Evolutionary conservation across 2,888 invertebrate genomes (phyloP), one percentile per base, ranked within the genome.

Genomic region (Cyaniris semiargus): DNA sequence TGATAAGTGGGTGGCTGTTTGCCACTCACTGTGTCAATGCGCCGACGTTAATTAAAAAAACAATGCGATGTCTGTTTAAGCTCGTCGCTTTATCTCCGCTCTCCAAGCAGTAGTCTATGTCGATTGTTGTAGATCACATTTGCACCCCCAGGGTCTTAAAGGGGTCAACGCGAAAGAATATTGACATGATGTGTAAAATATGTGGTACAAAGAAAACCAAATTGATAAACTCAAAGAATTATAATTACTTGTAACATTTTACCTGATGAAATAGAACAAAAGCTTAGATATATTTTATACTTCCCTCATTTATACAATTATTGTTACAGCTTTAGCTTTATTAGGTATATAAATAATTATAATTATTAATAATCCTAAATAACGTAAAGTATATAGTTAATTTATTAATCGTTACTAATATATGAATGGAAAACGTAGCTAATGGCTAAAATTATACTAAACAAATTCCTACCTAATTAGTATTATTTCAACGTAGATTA

Each of bases 21-120:
- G 76, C 75, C 75, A 78, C 75, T 78, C 77, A 71, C 72, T 23
- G 71, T 56, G 79, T 77, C 77, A 78, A 78, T 75, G 76, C 66
- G 31, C 76, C 66, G 6, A 34, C n/a, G 66, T 27, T 27, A 27
- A 76, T 48, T 66, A 66, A 66, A 38, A 38, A 70, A 66, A 70
- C 66, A 76, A 56, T 23, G 13, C 34, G 75, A 56, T 38, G 4
- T 66, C 72, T 72, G 27, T 74, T 15, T n/a, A n/a, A 23, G 18
- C 48, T 74, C 27, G 15, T 71, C 34, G 15, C 18, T 34, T 38
- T 71, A n/a, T 71, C 71, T 38, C 71, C 27, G 23, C 1, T 71
- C 71, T 71, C 38, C 5, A 15, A 31, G 66, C 27, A 66, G 5
- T 5, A 60, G 60, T 48, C 7, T 15, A 27, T 18, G 13, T 10